Evolutionary conservation across 2,797 vertebrate genomes (phyloP).

Genomic region (Anas georgica): DNA sequence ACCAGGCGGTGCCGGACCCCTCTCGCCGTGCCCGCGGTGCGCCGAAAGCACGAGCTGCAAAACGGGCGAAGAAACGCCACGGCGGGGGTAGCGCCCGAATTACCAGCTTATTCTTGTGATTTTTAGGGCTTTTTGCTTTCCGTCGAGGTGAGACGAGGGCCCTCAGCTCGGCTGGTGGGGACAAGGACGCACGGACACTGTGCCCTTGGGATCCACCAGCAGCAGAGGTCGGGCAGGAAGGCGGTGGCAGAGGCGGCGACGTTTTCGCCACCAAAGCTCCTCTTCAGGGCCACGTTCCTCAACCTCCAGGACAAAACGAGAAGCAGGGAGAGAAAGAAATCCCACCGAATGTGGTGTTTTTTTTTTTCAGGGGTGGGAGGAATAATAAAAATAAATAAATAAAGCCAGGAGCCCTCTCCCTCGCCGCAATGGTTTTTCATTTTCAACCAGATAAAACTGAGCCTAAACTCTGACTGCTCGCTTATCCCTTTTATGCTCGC

Average conservation of each 20-base stretch:
- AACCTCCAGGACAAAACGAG: background rate
- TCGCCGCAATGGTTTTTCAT: slow-evolving; percentile 16
- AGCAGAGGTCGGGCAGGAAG: background rate
- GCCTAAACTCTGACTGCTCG: background rate
- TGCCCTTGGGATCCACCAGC: background rate
- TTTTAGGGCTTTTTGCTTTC: no score
- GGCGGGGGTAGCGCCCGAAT: no score
- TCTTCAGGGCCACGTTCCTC: background rate
- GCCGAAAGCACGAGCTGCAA: accelerated
- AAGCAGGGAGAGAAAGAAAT: background rate
- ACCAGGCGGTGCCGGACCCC: no score
- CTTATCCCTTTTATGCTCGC: background rate
- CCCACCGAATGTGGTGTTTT: background rate
- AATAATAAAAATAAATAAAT: no score
- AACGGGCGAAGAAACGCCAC: no score
- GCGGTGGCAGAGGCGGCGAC: background rate
- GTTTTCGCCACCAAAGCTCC: background rate
- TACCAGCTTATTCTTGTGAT: no score
- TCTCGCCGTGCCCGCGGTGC: no score
- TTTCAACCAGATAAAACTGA: background rate
- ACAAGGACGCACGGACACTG: no score
- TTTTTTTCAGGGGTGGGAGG: no score
- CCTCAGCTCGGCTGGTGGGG: background rate
- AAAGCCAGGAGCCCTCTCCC: background rate
- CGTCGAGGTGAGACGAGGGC: no score